A percentile compares a stretch with the other conserved stretches of the same genome.
These are phyloP conservation scores for Sprattus sprattus DNA, from an alignment of 2,113 vertebrate species.

Conservation along the genomic window DNA sequence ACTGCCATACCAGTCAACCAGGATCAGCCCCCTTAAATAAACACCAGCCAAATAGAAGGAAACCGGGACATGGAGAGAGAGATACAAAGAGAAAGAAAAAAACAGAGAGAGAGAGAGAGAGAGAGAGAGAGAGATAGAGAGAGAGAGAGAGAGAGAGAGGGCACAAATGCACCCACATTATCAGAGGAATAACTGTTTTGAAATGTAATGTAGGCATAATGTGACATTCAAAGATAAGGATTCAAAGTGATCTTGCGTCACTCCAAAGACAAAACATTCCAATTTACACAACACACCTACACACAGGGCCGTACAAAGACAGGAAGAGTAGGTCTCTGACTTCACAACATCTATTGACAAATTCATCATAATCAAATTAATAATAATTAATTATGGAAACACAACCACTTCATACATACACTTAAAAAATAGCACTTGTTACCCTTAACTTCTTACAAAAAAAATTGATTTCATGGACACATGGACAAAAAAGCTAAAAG, in stretches of 20 bases:
- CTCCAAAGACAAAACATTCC: background rate
- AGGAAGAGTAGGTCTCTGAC: background rate
- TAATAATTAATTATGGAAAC: background rate
- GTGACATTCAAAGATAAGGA: background rate
- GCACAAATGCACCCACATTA: background rate
- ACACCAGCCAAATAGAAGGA: slow-evolving; percentile 47
- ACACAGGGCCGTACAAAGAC: background rate
- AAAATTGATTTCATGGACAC: background rate
- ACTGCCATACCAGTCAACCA: slow-evolving; percentile 56
- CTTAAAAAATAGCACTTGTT: too few species aligned
- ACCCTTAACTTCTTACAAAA: background rate
- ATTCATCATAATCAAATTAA: background rate
- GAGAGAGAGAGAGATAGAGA: background rate
- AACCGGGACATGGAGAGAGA: slow-evolving; percentile 27
- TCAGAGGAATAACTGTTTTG: background rate
- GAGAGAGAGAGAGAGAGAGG: slow-evolving; percentile 3
- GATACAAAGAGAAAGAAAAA: slow-evolving; percentile 16
- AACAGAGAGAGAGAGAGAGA: slow-evolving; percentile 3
- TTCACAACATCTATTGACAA: background rate
- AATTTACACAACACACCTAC: background rate
- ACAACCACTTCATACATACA: background rate
- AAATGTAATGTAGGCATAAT: background rate
- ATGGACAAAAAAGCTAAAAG: background rate
- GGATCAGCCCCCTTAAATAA: slow-evolving; percentile 68
- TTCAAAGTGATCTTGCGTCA: background rate